Evolutionary conservation across 2,113 vertebrate species (phyloP), one percentile per base, ranked within the genome.

Genomic region (Tragelaphus imberbis): DNA sequence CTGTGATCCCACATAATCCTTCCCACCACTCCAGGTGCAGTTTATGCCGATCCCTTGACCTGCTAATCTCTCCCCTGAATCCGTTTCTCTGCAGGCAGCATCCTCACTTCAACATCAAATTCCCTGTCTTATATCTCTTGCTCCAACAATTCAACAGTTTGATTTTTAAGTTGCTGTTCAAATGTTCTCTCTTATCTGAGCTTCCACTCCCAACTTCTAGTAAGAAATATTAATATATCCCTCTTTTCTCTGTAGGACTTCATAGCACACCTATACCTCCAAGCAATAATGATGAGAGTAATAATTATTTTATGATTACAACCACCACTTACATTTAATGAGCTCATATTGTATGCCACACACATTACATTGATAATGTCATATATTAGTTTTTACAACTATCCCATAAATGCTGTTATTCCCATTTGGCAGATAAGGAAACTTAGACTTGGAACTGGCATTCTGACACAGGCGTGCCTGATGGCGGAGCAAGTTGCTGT

Each of bases 231-330:
- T 75, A 77, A 14, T 27, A 36, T 7, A n/a, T 44, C 33, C 40
- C 5, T 88, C 47, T 94, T 90, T 93, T 25, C 30, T 87, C 71
- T 82, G 25, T 59, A 56, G 47, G 49, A 10, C 68, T 93, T 88
- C 51, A 47, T 58, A 63, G 23, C n/a, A 65, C 9, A 33, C 14
- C 55, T 63, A 12, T 91, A 56, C 4, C 19, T 79, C 33, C 15
- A 8, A 36, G 92, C 15, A 56, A 21, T 90, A 61, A 30, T 61
- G n/a, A 85, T 30, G 58, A 80, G 12, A 30, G 3, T 36, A 58
- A 79, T 68, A 47, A 96, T 89, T 92, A 68, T 58, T 94, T 94
- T 85, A 21, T n/a, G 17, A n/a, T 82, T 53, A 53, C 30, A 51
- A 17, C 12, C 28, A 16, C 40, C 40, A 10, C 25, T n/a, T 59